Percentiles rank a stretch among this genome's conserved stretches.
phyloP scores from a whole-genome alignment of 2,888 invertebrate species.

The Chirona hameri region DNA sequence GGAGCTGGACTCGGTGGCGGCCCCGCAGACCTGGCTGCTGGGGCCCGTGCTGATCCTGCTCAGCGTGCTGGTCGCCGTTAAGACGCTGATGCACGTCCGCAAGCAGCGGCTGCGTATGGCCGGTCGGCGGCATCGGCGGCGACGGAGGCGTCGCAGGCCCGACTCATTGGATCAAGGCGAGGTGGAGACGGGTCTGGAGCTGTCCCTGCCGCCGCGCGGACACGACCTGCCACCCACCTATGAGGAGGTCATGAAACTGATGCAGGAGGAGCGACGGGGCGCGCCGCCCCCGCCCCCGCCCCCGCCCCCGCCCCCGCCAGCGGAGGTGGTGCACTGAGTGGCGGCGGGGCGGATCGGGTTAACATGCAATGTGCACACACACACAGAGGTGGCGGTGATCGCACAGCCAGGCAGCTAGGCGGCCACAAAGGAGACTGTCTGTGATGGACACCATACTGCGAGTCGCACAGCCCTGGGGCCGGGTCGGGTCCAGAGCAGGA shows the following conservation, averaged over 20 bases:
- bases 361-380: too few relatives aligned
- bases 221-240: slow-evolving; percentile 22
- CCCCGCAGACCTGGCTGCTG: slow-evolving; percentile 4
- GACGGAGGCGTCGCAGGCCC: neutral
- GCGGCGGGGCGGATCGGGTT: too few relatives aligned
- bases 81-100: slow-evolving; percentile 13
- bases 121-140: neutral
- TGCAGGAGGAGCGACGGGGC: slow-evolving; percentile 7
- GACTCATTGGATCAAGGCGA: neutral
- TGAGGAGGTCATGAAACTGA: slow-evolving; percentile 13
- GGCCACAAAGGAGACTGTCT: too few relatives aligned
- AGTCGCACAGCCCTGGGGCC: too few relatives aligned
- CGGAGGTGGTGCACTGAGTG: neutral
- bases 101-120: neutral
- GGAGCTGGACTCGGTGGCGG: neutral
- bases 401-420: too few relatives aligned
- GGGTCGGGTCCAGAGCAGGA: too few relatives aligned
- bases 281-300: neutral
- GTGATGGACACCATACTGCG: too few relatives aligned
- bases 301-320: neutral
- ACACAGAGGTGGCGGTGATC: too few relatives aligned
- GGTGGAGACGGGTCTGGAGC: neutral
- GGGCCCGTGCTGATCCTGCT: slow-evolving; percentile 8
- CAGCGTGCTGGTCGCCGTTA: neutral
- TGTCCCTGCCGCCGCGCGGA: neutral